Evolutionary conservation across 2,797 vertebrate genomes (phyloP), one percentile per base, ranked within the genome.

Genomic region (Jordanella pulchra): DNA sequence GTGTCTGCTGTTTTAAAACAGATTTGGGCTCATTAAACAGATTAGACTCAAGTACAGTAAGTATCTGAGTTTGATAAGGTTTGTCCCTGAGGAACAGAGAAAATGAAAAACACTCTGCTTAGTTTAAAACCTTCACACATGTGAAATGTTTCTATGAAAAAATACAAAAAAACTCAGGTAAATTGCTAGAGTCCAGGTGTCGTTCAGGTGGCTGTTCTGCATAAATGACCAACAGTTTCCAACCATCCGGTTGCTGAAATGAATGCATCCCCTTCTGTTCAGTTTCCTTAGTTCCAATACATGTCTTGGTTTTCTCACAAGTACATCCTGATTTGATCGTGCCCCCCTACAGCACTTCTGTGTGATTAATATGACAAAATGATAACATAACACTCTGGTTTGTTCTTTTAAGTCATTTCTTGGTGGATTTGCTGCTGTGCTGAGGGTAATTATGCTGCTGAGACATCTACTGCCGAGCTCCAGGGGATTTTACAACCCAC

Each of bases 11-110:
- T 74, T 50, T 47, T 9, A 5, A 78, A 42, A 21, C n/a, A 72
- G 71, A 66, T 73, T 71, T 74, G 66, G 27, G 69, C 72, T 18
- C 17, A 28, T 71, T 67, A 72, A 77, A 47, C 56, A 42, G 39
- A 74, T 77, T 55, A 47, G 66, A 54, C 72, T 64, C 12, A 32
- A 60, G 80, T 53, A 79, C 80, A 83, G 67, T 65, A 71, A 74
- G 81, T 83, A 74, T 88, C 76, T 71, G 65, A 65, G 60, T 15
- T 65, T 63, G 83, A 87, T 89, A 85, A 90, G 76, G 21, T 53
- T 45, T n/a, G 82, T 83, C 89, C 83, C 84, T 83, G 84, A 84
- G 61, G 67, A 78, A 79, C 53, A 58, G 63, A 76, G 79, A 81
- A 78, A 81, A 77, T 82, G 48, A 73, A 81, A 83, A 39, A 64